Evolutionary conservation across 1,140 invertebrate genomes (phyloP).

Genomic region (Apocrypta bakeri): DNA sequence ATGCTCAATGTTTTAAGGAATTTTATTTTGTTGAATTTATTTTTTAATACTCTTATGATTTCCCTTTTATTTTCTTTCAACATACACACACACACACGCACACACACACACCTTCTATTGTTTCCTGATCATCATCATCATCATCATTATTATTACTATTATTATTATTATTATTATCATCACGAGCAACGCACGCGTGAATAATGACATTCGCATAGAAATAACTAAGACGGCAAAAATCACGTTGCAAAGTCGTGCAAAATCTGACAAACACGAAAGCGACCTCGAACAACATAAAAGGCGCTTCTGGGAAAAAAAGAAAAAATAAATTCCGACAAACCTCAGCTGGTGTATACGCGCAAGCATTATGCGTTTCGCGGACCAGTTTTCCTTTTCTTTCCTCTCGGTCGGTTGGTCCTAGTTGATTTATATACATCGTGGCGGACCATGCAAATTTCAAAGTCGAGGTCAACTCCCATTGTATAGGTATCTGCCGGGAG

Average conservation of each 20-base stretch:
- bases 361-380: slow-evolving; percentile 46
- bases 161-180: no score
- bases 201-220: no score
- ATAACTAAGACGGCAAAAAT: no score
- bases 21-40: slow-evolving; percentile 42
- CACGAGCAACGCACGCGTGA: no score
- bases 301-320: neutral
- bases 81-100: neutral
- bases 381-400: slow-evolving; percentile 61
- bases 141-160: no score
- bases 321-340: neutral
- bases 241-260: neutral
- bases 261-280: neutral
- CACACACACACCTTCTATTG: no score
- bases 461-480: slow-evolving; percentile 59
- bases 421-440: slow-evolving; percentile 64
- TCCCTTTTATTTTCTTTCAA: slow-evolving; percentile 30
- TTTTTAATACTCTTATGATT: slow-evolving; percentile 45
- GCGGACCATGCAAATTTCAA: slow-evolving; percentile 60
- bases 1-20: slow-evolving; percentile 48
- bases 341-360: neutral
- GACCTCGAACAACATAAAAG: neutral
- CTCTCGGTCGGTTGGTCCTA: slow-evolving; percentile 43
- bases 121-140: no score
- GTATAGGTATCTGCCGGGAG: slow-evolving; percentile 52